Base-by-base conservation (phyloP, 2,113 vertebrate genomes). In the Rafetus swinhoei region DNA sequence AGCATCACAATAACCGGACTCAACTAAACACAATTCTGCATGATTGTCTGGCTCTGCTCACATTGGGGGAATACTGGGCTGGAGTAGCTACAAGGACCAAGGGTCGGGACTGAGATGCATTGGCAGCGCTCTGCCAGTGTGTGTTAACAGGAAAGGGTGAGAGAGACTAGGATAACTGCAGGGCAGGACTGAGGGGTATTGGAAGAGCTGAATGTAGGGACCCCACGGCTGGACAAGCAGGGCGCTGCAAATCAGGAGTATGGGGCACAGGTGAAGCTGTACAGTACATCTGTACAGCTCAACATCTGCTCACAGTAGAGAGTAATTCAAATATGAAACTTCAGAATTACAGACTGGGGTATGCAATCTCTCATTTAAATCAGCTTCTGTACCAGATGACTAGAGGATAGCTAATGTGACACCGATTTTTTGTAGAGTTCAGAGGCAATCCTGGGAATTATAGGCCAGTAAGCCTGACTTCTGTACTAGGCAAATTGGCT, bases 1-100 rank as follows among this genome's bases (percentile, higher is more conserved):
- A 98, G 96, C 96, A 97, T 98, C 93, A 97, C 97, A 98, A 98
- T 98, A 98, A 97, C 96, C 91, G 89, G 87, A 92, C 96, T 97
- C 96, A 77, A 94, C 85, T 87, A 97, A 97, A 96, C 79, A 97
- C 96, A 98, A 97, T 98, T 98, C 97, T 96, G 95, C 88, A 79
- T 98, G 97, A 98, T 97, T 98, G 97, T 96, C 95, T 95, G 92
- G 93, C 94, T 96, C 91, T 92, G 84, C 94, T 93, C 88, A 96
- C 91, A 79, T 84, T 95, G 90, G 0, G 1, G 91, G 93, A 92
- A 97, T 96, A 92, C 92, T 90, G 89, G 88, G 85, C 91, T 9
- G 15, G 80, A 85, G 2, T n/a, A 89, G 74, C 79, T 97, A 89
- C 89, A 94, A 95, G 86, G 85, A 85, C 84, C 94, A 88, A 94